Evolutionary conservation across 2,797 vertebrate species (phyloP).

Genomic region (Benthosema pterotum): DNA sequence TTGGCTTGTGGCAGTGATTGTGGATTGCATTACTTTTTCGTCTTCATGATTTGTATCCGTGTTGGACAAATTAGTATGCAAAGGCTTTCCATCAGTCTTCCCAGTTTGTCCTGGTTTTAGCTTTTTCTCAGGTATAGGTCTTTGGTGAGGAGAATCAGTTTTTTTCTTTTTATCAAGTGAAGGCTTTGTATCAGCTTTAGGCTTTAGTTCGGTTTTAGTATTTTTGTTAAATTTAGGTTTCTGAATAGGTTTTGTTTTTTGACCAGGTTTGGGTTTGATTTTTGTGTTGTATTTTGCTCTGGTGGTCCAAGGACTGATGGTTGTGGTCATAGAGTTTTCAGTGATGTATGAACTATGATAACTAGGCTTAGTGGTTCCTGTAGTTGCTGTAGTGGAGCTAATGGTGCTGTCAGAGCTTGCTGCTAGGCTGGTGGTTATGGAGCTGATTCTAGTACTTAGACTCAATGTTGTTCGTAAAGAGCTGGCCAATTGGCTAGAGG

Average conservation of each 20-base stretch:
- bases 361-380: background rate
- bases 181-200: background rate
- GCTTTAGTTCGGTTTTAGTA: background rate
- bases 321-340: background rate
- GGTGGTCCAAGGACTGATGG: background rate
- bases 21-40: background rate
- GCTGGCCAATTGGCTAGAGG: background rate
- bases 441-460: background rate
- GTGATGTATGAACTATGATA: background rate
- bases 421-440: background rate
- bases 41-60: no score
- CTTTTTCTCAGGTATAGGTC: conserved; percentile 17
- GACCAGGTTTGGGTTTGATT: conserved; percentile 20
- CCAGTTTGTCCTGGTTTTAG: conserved; percentile 1
- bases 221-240: conserved; percentile 25
- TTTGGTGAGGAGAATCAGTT: conserved; percentile 16
- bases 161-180: background rate
- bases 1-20: background rate
- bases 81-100: no score
- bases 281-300: background rate
- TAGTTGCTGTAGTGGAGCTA: background rate
- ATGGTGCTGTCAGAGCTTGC: background rate
- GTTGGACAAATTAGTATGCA: no score
- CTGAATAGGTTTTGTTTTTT: conserved; percentile 39
- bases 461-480: background rate